phyloP scores from a whole-genome alignment of 2,888 invertebrate genomes.

The Synanthedon tipuliformis region DNA sequence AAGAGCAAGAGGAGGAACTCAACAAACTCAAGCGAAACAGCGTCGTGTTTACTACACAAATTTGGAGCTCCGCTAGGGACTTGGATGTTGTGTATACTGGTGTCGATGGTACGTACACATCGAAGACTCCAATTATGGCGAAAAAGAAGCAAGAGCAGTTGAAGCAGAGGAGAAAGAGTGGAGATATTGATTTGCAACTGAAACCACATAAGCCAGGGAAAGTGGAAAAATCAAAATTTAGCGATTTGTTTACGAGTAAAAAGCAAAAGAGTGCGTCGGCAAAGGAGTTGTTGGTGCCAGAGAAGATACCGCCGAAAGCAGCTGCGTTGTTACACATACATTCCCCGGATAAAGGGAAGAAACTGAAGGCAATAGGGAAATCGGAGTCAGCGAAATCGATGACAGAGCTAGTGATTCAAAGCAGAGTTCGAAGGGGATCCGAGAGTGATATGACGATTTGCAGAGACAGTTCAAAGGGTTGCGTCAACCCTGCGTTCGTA shows the following conservation, averaged over 20 bases:
- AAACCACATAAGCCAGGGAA: constrained; percentile 50
- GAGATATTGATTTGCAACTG: constrained; percentile 52
- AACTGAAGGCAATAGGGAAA: constrained; percentile 47
- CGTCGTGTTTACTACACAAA: constrained; percentile 44
- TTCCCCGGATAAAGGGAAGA: constrained; percentile 39
- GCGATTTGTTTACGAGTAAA: constrained; percentile 59
- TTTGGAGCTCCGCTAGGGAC: constrained; percentile 53
- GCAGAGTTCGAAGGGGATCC: constrained; percentile 51
- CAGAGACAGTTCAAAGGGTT: constrained; percentile 35
- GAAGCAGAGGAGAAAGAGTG: constrained; percentile 48
- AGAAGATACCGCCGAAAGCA: constrained; percentile 72
- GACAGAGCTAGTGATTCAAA: constrained; percentile 31
- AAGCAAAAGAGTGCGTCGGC: constrained; percentile 55
- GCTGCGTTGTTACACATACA: constrained; percentile 73
- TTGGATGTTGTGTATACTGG: constrained; percentile 54
- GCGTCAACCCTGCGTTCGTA: constrained; percentile 59
- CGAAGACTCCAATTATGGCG: constrained; percentile 59
- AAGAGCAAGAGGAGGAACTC: constrained; percentile 44
- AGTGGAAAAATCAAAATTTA: constrained; percentile 56
- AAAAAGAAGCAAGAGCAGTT: constrained; percentile 44
- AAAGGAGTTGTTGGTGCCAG: constrained; percentile 57
- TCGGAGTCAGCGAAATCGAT: constrained; percentile 53
- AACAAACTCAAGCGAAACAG: constrained; percentile 45
- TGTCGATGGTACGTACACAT: constrained; percentile 57
- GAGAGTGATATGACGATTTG: constrained; percentile 52